These are phyloP conservation scores for Tokudaia muenninki DNA, from an alignment of 2,797 vertebrate species.

Conservation along the genomic window DNA sequence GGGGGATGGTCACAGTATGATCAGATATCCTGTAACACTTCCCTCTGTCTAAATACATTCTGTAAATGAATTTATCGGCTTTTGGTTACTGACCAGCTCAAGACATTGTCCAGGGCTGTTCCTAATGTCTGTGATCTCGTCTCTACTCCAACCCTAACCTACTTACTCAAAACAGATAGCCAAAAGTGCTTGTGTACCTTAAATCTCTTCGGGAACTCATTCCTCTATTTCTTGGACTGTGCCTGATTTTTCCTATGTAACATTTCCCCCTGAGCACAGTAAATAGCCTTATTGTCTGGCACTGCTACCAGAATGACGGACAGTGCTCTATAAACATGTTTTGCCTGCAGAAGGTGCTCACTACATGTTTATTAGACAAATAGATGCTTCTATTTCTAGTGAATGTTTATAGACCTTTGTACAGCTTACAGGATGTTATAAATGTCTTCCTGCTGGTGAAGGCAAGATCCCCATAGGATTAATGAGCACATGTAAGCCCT, in stretches of 20 bases:
- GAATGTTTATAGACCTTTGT: neutral
- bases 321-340: neutral
- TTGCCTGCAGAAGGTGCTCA: neutral
- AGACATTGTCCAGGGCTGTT: neutral
- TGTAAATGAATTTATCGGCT: neutral
- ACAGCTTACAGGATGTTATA: neutral
- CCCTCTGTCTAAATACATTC: neutral
- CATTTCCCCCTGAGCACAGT: neutral
- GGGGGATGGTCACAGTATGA: neutral
- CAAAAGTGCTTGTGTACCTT: neutral
- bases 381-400: neutral
- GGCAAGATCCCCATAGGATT: neutral
- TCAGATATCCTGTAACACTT: neutral
- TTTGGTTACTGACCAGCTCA: neutral
- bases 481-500: neutral
- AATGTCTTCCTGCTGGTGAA: neutral
- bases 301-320: neutral
- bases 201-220: neutral
- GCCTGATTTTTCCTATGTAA: neutral
- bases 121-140: too few species aligned
- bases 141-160: accelerated
- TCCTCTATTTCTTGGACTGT: neutral
- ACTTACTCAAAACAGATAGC: neutral
- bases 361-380: constrained; percentile 11
- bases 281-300: neutral